Evolutionary conservation across 1,140 invertebrate genomes (phyloP).

Genomic region (Mylabris phalerata): DNA sequence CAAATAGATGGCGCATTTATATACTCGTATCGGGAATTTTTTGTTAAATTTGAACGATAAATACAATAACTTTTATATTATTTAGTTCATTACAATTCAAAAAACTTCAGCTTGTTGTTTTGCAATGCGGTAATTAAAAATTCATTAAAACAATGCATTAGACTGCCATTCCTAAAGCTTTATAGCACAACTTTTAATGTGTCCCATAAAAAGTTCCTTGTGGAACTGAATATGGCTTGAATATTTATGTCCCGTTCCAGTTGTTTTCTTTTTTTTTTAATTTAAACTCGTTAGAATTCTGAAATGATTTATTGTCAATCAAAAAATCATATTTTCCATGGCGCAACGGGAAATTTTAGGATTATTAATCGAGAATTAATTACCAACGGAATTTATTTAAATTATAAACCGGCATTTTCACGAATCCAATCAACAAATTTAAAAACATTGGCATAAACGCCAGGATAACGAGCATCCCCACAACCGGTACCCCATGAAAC

Average conservation of each 20-base stretch:
- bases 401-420: constrained; percentile 10
- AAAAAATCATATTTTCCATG: background rate
- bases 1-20: constrained; percentile 9
- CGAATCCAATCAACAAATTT: constrained; percentile 18
- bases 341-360: too few species aligned
- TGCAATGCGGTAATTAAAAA: background rate
- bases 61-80: background rate
- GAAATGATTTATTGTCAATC: background rate
- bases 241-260: background rate
- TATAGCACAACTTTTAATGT: constrained; percentile 2
- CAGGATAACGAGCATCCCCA: constrained; percentile 47
- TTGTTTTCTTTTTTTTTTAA: background rate
- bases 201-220: background rate
- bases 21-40: constrained; percentile 9
- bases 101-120: background rate
- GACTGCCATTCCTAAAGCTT: background rate
- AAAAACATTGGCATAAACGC: constrained; percentile 43
- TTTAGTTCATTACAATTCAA: background rate
- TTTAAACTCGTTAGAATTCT: background rate
- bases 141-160: background rate
- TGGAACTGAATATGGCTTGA: background rate
- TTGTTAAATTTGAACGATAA: constrained; percentile 11
- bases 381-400: background rate
- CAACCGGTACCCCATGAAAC: constrained; percentile 53
- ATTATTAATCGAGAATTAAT: background rate